Percentiles rank a stretch among this genome's conserved stretches.
These are phyloP conservation scores for Craseonycteris thonglongyai DNA, from an alignment of 2,113 vertebrate species.

Conservation along the genomic window DNA sequence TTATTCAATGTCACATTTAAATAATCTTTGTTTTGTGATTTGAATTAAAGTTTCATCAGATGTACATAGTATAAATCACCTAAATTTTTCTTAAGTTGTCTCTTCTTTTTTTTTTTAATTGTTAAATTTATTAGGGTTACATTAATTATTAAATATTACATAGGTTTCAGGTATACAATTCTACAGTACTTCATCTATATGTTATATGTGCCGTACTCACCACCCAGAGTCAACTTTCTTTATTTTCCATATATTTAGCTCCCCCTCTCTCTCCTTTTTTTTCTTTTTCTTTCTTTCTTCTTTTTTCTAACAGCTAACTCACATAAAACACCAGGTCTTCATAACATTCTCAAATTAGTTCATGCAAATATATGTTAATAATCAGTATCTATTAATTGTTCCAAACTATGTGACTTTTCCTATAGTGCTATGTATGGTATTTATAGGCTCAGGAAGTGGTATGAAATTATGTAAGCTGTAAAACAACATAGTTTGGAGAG, in stretches of 20 bases:
- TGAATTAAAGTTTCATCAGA: neutral
- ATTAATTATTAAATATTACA: no score
- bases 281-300: no score
- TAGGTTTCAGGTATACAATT: no score
- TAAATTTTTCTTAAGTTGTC: neutral
- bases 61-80: neutral
- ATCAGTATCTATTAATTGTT: neutral
- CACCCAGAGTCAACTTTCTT: no score
- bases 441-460: neutral
- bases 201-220: no score
- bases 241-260: neutral
- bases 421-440: neutral
- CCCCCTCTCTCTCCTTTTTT: rapidly evolving
- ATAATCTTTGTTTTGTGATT: neutral
- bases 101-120: neutral
- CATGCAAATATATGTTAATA: neutral
- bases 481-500: neutral
- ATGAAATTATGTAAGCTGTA: neutral
- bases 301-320: neutral
- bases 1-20: neutral
- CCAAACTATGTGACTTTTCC: neutral
- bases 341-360: neutral
- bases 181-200: no score
- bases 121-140: no score
- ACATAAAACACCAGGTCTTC: neutral